A percentile compares a stretch with the other conserved stretches of the same genome.
Evolutionary conservation across 35 echinoderm and acorn worm genomes (phyloP).

Genomic region (Acanthaster planci): DNA sequence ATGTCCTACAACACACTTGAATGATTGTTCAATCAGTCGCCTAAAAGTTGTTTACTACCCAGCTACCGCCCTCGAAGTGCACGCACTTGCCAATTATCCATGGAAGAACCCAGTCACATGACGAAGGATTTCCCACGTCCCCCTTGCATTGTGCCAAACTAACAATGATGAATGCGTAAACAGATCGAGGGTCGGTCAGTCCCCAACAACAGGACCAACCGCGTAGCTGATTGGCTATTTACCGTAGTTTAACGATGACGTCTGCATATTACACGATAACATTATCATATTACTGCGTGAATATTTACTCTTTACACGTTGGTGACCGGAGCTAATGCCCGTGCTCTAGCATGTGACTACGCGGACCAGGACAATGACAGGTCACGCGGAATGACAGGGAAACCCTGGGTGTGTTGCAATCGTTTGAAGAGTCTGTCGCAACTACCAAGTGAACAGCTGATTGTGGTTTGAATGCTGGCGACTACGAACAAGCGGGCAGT

Average conservation of each 20-base stretch:
- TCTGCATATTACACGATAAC: not conserved
- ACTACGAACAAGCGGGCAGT: not conserved
- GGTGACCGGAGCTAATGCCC: not conserved
- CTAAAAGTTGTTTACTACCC: too few relatives aligned
- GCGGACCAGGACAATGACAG: not conserved
- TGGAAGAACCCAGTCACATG: too few relatives aligned
- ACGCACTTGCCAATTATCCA: too few relatives aligned
- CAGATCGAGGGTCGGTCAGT: not conserved
- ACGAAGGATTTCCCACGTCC: too few relatives aligned
- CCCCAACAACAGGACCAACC: not conserved
- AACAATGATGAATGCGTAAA: constrained; percentile 21
- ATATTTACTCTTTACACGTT: not conserved
- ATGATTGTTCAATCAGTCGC: too few relatives aligned
- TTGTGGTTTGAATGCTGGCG: not conserved
- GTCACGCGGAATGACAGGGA: constrained; percentile 20
- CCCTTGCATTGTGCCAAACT: not conserved
- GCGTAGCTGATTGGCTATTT: not conserved
- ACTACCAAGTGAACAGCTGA: constrained; percentile 14
- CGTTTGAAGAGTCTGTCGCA: not conserved
- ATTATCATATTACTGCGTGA: not conserved
- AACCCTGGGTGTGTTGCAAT: constrained; percentile 8
- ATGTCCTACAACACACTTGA: too few relatives aligned
- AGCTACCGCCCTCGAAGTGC: too few relatives aligned
- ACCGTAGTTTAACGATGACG: not conserved
- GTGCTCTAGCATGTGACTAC: not conserved